Base-by-base conservation (phyloP, 2,888 invertebrate genomes). In the Aphidoletes aphidimyza region DNA sequence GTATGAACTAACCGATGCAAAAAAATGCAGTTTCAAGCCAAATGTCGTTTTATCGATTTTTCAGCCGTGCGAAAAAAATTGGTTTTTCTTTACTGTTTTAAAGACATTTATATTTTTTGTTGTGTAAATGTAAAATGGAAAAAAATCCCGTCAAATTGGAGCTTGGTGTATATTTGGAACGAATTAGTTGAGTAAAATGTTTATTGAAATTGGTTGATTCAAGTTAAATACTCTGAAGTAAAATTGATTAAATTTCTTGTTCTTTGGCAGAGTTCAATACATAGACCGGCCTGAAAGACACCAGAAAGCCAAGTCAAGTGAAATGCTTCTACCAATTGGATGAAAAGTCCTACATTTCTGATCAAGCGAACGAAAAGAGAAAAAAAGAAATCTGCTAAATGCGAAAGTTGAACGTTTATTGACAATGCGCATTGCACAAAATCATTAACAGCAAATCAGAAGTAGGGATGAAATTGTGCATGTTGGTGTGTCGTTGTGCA, bases 261-360 rank as follows among this genome's bases (percentile, higher is more conserved):
- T 83, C 22, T 83, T 83, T 83, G 30, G 17, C 83, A 45, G 42
- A 45, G 42, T 45, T 45, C 30, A 83, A 83, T 30, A 39, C 39
- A 83, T 26, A 30, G 86, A 86, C 86, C 86, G 86, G 86, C 86
- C 85, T 85, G 85, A 84, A 86, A 85, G 85, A 85, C 85, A 86
- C 86, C 86, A 86, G 85, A 86, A 85, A 86, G 86, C 86, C 86
- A 86, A 86, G 86, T 86, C 86, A 84, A 81, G 81, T 37, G 36
- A 81, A 37, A n/a, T n/a, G 19, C 37, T 81, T 81, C 81, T 37
- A 6, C 22, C 37, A 37, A 37, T 81, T 19, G 37, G 37, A 11
- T 37, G 34, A 9, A 81, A 81, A 36, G 81, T 81, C 37, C 81
- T 47, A 85, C 45, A 39, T 81, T 78, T 59, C 45, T 78, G 84